Evolutionary conservation across 2,888 invertebrate genomes (phyloP), one percentile per base, ranked within the genome.

Genomic region (Hipparchia semele): DNA sequence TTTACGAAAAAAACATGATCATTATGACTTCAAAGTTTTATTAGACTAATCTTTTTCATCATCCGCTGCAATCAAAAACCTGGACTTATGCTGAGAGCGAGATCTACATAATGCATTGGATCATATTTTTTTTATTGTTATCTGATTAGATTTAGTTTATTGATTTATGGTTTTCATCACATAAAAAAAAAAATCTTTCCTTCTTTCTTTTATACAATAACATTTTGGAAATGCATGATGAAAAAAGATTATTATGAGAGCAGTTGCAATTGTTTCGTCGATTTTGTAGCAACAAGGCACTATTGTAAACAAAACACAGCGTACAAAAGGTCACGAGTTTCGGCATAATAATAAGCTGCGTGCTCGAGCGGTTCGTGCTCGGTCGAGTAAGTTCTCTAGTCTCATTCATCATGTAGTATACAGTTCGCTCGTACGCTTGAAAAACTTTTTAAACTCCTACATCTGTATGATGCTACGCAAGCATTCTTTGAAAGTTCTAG

Each of bases 281-380:
- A 77, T 72, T 76, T 73, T 74, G 73, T 70, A 64, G 71, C 39
- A 71, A 74, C 68, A 74, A 73, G 59, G 68, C 65, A 53, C 59
- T 73, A 75, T 68, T 73, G 74, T 76, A 65, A 51, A 68, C 74
- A 75, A 74, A 74, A 73, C 73, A 71, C 67, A 73, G 68, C 62
- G 68, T 61, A 75, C 74, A 77, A 77, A 73, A 61, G 71, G 72
- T 74, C 73, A 72, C 66, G 71, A 73, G 65, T 67, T 70, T 70
- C 66, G 51, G 65, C 70, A 60, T 65, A 71, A 71, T 73, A 74
- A 73, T 76, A 73, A 73, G 70, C 73, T 71, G 69, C 65, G 56
- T 56, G 69, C 62, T 8, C 64, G 12, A 13, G 61, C 49, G 68
- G 74, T 73, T 73, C 73, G 53, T 39, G 39, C 39, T 39, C 39